Conservation (phyloP, 1,140 invertebrate genomes). For the Drosophila nigrodunni region DNA sequence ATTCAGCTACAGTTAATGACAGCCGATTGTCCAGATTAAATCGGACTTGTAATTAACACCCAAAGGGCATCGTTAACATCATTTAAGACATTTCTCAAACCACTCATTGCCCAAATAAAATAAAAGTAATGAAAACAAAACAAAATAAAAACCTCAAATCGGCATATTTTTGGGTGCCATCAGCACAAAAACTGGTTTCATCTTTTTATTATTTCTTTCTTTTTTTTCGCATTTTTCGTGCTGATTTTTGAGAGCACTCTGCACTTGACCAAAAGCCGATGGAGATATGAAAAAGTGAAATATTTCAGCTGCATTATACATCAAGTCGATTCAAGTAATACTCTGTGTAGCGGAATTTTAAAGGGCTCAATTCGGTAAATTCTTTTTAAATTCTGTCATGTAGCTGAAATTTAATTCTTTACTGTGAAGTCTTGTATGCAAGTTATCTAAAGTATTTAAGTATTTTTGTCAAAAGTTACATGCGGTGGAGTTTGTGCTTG, state of each 20-base stretch:
- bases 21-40: conserved; percentile 77
- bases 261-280: conserved; percentile 42
- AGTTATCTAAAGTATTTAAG: background rate
- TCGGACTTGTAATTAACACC: conserved; percentile 79
- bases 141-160: conserved; percentile 11
- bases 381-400: too few species aligned
- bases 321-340: conserved; percentile 13
- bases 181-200: conserved; percentile 59
- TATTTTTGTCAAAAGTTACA: too few species aligned
- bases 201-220: conserved; percentile 8
- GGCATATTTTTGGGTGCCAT: conserved; percentile 36
- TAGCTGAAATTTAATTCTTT: too few species aligned
- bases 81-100: conserved; percentile 66
- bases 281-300: conserved; percentile 34
- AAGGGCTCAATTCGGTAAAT: too few species aligned
- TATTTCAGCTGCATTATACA: background rate
- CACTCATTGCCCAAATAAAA: conserved; percentile 14
- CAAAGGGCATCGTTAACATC: conserved; percentile 82
- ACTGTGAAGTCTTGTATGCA: too few species aligned
- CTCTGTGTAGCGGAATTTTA: background rate
- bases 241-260: conserved; percentile 7
- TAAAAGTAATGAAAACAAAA: background rate
- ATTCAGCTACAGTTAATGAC: conserved; percentile 74
- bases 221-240: conserved; percentile 15
- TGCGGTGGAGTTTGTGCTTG: too few species aligned